A percentile compares a stretch with the other conserved stretches of the same genome.
These are phyloP conservation scores for Alviniconcha marisindica DNA, from an alignment of 1,140 invertebrate genomes.

Conservation along the genomic window DNA sequence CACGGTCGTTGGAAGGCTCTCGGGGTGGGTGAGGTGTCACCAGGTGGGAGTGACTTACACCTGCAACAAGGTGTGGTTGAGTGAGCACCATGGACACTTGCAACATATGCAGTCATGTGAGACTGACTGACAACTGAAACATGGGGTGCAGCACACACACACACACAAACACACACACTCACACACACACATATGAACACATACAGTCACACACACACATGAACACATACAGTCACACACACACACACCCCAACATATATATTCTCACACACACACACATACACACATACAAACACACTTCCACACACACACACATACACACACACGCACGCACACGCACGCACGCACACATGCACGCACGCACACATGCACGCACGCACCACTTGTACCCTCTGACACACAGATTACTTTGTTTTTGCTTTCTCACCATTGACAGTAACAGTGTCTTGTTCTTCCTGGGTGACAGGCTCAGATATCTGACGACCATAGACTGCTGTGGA, in stretches of 20 bases:
- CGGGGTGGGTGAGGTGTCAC: constrained; percentile 70
- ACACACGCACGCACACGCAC: not conserved
- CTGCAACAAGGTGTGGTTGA: too few species aligned
- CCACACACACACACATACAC: not conserved
- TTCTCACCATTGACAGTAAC: constrained; percentile 49
- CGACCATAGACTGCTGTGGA: constrained; percentile 5
- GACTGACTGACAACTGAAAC: too few species aligned
- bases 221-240: too few species aligned
- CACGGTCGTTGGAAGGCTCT: constrained; percentile 67
- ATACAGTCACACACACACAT: too few species aligned
- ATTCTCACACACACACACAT: too few species aligned
- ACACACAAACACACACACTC: too few species aligned
- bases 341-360: not conserved
- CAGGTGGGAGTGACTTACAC: constrained; percentile 36
- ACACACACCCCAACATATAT: too few species aligned
- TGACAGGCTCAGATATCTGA: constrained; percentile 57
- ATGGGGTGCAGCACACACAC: too few species aligned
- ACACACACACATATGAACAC: too few species aligned
- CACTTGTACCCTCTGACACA: too few species aligned
- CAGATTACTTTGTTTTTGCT: not conserved
- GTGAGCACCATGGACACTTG: too few species aligned
- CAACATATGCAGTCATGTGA: too few species aligned
- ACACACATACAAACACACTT: not conserved
- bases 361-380: not conserved
- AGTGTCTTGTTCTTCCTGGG: constrained; percentile 49